Evolutionary conservation across 2,113 vertebrate species (phyloP).

Genomic region (Alligator sinensis): DNA sequence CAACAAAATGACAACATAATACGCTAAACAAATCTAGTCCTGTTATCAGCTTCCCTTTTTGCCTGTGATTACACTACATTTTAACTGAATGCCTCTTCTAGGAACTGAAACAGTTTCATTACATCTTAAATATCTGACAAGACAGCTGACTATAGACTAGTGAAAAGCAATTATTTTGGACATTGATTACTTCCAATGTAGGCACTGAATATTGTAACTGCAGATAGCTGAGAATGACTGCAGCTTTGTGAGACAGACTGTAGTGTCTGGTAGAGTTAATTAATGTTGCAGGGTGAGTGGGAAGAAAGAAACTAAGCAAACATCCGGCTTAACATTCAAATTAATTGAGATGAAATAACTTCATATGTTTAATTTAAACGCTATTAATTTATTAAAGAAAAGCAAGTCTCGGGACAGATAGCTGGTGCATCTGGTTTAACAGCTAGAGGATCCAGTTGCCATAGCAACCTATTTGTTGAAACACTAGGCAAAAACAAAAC

Average conservation of each 20-base stretch:
- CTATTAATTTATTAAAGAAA: slow-evolving; percentile 75
- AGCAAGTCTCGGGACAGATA: slow-evolving; percentile 59
- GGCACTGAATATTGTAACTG: slow-evolving; percentile 13
- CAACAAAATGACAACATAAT: not conserved
- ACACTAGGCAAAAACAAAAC: slow-evolving; percentile 44
- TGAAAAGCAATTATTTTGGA: slow-evolving; percentile 81
- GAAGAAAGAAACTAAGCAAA: slow-evolving; percentile 19
- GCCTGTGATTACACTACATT: slow-evolving; percentile 43
- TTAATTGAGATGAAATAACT: slow-evolving; percentile 78
- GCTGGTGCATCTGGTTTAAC: slow-evolving; percentile 32
- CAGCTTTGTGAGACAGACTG: slow-evolving; percentile 32
- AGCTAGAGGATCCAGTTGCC: slow-evolving; percentile 69
- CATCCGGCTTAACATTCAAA: slow-evolving; percentile 68
- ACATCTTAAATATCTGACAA: slow-evolving; percentile 75
- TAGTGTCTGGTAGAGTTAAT: slow-evolving; percentile 72
- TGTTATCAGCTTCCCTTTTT: not conserved
- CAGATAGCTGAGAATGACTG: slow-evolving; percentile 52
- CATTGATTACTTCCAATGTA: slow-evolving; percentile 71
- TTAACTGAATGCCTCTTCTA: slow-evolving; percentile 24
- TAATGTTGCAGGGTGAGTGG: slow-evolving; percentile 46
- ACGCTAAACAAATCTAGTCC: not conserved
- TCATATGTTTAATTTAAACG: slow-evolving; percentile 78
- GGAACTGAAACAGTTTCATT: slow-evolving; percentile 69
- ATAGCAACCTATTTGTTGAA: slow-evolving; percentile 77
- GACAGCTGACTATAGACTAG: slow-evolving; percentile 64